These are phyloP conservation scores for Epirrhoe alternata DNA, from an alignment of 2,888 invertebrate species.

Conservation along the genomic window DNA sequence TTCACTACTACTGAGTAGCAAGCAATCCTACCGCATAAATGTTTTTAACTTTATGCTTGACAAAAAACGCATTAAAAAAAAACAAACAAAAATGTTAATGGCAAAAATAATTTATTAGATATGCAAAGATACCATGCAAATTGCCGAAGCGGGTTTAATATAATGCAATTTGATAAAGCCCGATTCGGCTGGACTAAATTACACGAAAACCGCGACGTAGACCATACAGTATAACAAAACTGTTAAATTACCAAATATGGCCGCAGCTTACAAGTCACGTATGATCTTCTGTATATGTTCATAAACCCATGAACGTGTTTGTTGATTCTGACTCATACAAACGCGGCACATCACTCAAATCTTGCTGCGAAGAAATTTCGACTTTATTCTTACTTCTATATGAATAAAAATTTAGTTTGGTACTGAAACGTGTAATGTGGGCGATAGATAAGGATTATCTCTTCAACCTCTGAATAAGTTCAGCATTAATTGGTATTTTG, in stretches of 20 bases:
- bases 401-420: slow-evolving; percentile 42
- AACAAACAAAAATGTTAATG: neutral
- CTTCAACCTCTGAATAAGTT: slow-evolving; percentile 43
- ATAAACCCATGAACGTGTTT: slow-evolving; percentile 59
- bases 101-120: neutral
- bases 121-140: neutral
- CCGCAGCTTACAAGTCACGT: slow-evolving; percentile 59
- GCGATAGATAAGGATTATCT: slow-evolving; percentile 70
- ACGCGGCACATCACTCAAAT: slow-evolving; percentile 36
- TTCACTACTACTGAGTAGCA: neutral
- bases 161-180: slow-evolving; percentile 3
- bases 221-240: slow-evolving; percentile 52
- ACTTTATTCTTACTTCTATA: slow-evolving; percentile 49
- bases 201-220: slow-evolving; percentile 40
- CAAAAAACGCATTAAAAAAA: neutral
- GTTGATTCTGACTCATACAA: slow-evolving; percentile 64
- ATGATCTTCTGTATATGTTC: slow-evolving; percentile 56
- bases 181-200: slow-evolving; percentile 13
- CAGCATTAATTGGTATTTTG: slow-evolving; percentile 39
- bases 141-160: neutral
- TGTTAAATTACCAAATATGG: slow-evolving; percentile 69
- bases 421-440: slow-evolving; percentile 54
- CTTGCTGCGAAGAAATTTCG: slow-evolving; percentile 44
- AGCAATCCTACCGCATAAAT: too few species aligned
- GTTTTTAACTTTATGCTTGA: neutral